Base-by-base conservation (phyloP, 2,113 vertebrate species). In the Passer montanus region DNA sequence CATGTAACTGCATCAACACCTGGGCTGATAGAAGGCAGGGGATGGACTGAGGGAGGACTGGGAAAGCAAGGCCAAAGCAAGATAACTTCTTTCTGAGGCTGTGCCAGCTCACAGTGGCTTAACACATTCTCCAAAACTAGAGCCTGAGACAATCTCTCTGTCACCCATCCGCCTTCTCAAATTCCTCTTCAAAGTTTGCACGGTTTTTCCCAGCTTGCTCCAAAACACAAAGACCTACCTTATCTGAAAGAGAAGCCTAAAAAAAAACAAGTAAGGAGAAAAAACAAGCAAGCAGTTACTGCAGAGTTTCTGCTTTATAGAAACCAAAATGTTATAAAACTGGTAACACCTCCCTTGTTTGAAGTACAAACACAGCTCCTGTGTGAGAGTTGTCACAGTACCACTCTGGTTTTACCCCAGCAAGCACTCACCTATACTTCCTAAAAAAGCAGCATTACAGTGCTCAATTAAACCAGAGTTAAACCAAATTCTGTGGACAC, bases 241-340 rank as follows among this genome's bases (percentile, higher is more conserved):
- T 88, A 93, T 90, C 75, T 86, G 63, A 83, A 90, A 88, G 35
- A 19, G n/a, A 87, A 84, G 47, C 87, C 46, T 94, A 84, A 90
- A 76, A 33, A 77, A 88, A 90, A 87, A 39, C 11, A 39, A 69
- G 11, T 23, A 41, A 41, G 43, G 26, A 72, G 39, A 20, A 76
- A 89, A 90, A 85, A 47, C 18, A 58, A 69, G 35, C 28, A 28
- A 41, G 53, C 28, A 58, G 64, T 58, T 49, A 39, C 41, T 84
- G 59, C 46, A 76, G 46, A 83, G 27, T 50, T 83, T 76, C 24
- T 70, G 27, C 87, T 80, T 74, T 56, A 55, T 3, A 88, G 55
- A 30, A 86, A 67, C 15, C 59, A 52, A 56, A 87, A 52, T 35
- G 55, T 74, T 74, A 28, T 5, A 37, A 69, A 90, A 72, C 35